Percentiles rank a stretch among this genome's conserved stretches.
Conservation (phyloP, 2,888 invertebrate species). For the Latrodectus hesperus region DNA sequence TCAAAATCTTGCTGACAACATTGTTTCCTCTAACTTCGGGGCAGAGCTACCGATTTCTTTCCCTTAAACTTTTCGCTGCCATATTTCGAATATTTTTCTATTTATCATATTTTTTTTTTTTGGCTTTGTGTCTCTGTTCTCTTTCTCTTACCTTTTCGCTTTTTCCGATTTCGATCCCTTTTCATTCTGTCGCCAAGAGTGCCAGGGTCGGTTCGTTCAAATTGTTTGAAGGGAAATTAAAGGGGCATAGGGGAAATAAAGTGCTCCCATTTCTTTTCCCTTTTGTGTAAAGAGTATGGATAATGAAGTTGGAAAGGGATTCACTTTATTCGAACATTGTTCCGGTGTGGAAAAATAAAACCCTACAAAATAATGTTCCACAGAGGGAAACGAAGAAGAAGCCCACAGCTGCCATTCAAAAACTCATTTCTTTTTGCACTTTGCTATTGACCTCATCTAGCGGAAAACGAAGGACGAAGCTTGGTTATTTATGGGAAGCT, state of each 20-base stretch:
- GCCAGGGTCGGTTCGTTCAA: neutral
- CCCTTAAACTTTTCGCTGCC: conserved; percentile 23
- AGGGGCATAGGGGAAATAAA: neutral
- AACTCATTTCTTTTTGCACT: conserved; percentile 11
- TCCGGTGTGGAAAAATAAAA: conserved; percentile 17
- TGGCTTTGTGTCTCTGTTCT: neutral
- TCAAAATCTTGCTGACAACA: conserved; percentile 53
- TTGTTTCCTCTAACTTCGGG: conserved; percentile 30
- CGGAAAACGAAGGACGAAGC: neutral
- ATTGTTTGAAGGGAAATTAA: neutral
- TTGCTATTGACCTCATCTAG: neutral
- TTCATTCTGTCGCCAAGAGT: neutral
- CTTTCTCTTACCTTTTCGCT: neutral
- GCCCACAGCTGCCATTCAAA: conserved; percentile 12
- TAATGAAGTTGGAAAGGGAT: conserved; percentile 32
- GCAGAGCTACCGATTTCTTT: conserved; percentile 40
- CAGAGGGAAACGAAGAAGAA: conserved; percentile 6
- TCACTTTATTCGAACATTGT: conserved; percentile 8
- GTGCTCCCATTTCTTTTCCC: conserved; percentile 3
- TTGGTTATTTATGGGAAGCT: no score
- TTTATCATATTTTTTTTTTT: conserved; percentile 15
- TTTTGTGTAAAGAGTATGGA: conserved; percentile 33
- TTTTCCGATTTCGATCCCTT: neutral
- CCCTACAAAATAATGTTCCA: conserved; percentile 9
- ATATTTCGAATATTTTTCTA: conserved; percentile 35